Evolutionary conservation across 1,140 invertebrate species (phyloP).

Genomic region (Rhagoletis zephyria): DNA sequence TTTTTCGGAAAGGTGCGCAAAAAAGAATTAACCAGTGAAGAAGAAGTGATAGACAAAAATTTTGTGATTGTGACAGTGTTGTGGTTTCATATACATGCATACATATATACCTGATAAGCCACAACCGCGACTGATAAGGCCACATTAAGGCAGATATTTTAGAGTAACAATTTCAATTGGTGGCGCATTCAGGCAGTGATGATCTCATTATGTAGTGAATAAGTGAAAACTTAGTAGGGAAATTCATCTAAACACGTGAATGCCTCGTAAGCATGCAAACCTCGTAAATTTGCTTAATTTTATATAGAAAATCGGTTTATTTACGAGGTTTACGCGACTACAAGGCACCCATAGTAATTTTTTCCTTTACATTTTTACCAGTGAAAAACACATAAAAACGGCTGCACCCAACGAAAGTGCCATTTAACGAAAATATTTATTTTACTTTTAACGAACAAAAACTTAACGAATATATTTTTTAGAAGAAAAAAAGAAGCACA

Average conservation of each 20-base stretch:
- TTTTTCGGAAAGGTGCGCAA: constrained; percentile 63
- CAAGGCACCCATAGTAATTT: neutral
- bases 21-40: neutral
- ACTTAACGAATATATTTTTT: constrained; percentile 57
- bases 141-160: neutral
- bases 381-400: constrained; percentile 58
- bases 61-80: constrained; percentile 46
- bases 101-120: constrained; percentile 42
- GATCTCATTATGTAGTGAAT: constrained; percentile 61
- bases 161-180: neutral
- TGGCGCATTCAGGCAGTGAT: constrained; percentile 12
- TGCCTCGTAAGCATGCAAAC: no score
- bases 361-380: constrained; percentile 57
- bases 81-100: neutral
- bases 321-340: no score
- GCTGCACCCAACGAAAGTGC: constrained; percentile 43
- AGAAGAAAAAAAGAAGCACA: constrained; percentile 58
- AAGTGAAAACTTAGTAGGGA: constrained; percentile 40
- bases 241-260: neutral
- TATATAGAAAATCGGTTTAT: no score
- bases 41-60: constrained; percentile 15
- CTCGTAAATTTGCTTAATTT: no score
- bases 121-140: neutral
- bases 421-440: constrained; percentile 28
- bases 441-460: constrained; percentile 55